Evolutionary conservation across 2,797 vertebrate species (phyloP), one percentile per base, ranked within the genome.

Genomic region (Amblyopsis hoosieri): DNA sequence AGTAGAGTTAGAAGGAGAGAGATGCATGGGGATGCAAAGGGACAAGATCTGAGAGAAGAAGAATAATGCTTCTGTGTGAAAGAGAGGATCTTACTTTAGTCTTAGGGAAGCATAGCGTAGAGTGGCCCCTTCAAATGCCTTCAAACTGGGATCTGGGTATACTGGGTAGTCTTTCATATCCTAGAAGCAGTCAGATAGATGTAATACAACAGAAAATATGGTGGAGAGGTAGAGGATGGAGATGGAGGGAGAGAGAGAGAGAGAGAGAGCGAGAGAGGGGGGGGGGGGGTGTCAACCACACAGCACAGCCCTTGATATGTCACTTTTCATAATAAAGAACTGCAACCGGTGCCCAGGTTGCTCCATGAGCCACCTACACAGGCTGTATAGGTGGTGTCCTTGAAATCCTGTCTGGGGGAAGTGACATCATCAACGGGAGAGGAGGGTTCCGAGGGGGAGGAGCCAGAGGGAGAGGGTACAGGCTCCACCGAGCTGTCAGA

Each of bases 111-210:
- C 96, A 49, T 98, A 98, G 70, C 96, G 96, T 12, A 98, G 87
- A 0, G 96, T 98, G 1, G 96, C 96, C 74, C 96, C 96, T 90
- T 98, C 95, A 81, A 98, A 98, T 12, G 97, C 96, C 86, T 98
- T 98, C 61, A 98, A 93, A 81, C 96, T 98, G 70, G 96, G 95
- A 70, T 98, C 96, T n/a, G 96, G 95, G 73, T 98, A 95, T 66
- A 96, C 94, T 3, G 95, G 96, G 76, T 96, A 97, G 66, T 94
- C 96, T 45, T 96, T 97, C 64, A 98, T 84, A 75, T 96, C 95
- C 96, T 99, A 78, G 33, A 81, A 72, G 82, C 1, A 84, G 76
- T 31, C 19, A 51, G 80, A 85, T 0, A 80, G 72, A 90, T 14
- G 62, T 7, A 54, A 19, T 12, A 10, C 23, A n/a, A 60, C 52